Conservation (phyloP, 2,113 vertebrate species). For the Megalops atlanticus region DNA sequence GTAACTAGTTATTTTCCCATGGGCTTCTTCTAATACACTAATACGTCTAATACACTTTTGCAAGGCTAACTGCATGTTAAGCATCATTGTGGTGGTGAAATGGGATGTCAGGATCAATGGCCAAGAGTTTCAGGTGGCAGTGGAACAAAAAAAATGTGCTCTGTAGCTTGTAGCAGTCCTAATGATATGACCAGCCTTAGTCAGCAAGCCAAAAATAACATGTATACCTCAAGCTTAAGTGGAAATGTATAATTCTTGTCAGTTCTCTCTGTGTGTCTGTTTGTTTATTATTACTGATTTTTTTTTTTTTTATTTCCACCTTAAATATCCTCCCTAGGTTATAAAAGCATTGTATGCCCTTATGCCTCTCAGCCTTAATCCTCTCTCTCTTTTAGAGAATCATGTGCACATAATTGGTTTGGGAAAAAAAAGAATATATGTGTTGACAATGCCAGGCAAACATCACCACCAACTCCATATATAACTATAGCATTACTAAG, state of each 20-base stretch:
- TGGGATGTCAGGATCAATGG: conserved; percentile 8
- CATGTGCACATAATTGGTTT: too few relatives aligned
- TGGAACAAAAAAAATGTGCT: conserved; percentile 9
- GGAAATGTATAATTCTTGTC: not conserved
- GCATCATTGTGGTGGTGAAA: not conserved
- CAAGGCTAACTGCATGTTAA: not conserved
- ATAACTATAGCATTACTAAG: not conserved
- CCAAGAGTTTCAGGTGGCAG: conserved; percentile 8
- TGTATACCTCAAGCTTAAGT: not conserved
- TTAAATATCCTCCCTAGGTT: too few relatives aligned
- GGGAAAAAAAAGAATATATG: too few relatives aligned
- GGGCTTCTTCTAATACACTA: too few relatives aligned
- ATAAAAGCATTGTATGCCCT: too few relatives aligned
- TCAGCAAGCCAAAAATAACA: not conserved
- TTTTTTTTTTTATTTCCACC: too few relatives aligned
- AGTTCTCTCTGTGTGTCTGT: not conserved
- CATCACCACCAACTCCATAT: too few relatives aligned
- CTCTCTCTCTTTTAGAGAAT: not conserved
- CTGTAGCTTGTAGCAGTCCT: not conserved
- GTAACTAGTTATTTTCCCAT: too few relatives aligned
- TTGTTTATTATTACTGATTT: too few relatives aligned
- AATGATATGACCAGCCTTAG: not conserved
- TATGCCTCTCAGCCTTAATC: too few relatives aligned
- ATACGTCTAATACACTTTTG: not conserved
- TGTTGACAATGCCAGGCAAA: too few relatives aligned